phyloP scores from a whole-genome alignment of 2,888 invertebrate genomes.

The Itoplectis maculator region DNA sequence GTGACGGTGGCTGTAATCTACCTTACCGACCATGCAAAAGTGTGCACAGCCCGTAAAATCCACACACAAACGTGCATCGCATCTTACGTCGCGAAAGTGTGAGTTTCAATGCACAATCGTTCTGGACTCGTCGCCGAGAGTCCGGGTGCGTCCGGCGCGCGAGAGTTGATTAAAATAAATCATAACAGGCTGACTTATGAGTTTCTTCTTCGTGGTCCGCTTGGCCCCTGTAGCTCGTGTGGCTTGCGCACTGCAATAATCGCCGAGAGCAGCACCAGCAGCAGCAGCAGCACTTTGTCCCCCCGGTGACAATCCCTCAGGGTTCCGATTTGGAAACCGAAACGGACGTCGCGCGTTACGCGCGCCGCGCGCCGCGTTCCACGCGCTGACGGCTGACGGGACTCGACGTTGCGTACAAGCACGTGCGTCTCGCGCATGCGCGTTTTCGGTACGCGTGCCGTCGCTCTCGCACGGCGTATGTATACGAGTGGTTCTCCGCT shows the following conservation, averaged over 20 bases:
- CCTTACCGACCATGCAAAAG: slow-evolving; percentile 23
- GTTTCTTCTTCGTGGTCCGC: slow-evolving; percentile 27
- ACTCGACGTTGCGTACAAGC: slow-evolving; percentile 58
- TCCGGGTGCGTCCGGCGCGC: no score
- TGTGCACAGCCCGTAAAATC: not conserved
- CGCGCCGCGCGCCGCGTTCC: not conserved
- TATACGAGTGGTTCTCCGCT: not conserved
- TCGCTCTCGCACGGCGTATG: not conserved
- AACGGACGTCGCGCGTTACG: slow-evolving; percentile 56
- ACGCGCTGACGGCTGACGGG: slow-evolving; percentile 41
- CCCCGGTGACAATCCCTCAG: slow-evolving; percentile 32
- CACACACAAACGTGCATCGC: not conserved
- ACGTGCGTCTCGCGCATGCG: slow-evolving; percentile 49
- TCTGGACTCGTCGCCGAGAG: not conserved
- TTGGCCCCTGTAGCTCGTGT: no score
- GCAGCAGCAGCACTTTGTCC: slow-evolving; percentile 56
- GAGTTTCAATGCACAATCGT: slow-evolving; percentile 12
- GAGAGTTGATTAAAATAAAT: slow-evolving; percentile 52
- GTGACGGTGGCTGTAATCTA: slow-evolving; percentile 4
- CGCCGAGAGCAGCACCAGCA: no score
- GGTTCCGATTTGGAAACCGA: slow-evolving; percentile 39
- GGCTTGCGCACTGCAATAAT: slow-evolving; percentile 9
- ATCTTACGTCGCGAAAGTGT: not conserved
- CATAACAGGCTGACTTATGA: slow-evolving; percentile 53
- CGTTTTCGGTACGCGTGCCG: slow-evolving; percentile 53